Evolutionary conservation across 2,797 vertebrate species (phyloP).

Genomic region (Sebastes reedi): DNA sequence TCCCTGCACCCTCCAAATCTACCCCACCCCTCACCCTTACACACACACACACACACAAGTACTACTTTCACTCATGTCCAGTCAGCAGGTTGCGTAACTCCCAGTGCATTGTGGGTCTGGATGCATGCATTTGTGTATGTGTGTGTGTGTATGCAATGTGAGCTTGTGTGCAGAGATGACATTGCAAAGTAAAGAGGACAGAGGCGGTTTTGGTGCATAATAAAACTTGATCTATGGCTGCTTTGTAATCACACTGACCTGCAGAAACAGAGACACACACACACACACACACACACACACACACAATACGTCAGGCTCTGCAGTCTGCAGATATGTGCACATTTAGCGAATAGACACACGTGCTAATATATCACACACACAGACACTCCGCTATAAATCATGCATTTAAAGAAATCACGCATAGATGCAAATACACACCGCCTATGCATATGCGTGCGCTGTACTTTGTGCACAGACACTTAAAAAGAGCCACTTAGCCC

Average conservation of each 20-base stretch:
- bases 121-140: conserved; percentile 49
- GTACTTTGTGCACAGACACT: conserved; percentile 29
- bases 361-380: conserved; percentile 14
- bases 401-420: conserved; percentile 50
- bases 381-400: conserved; percentile 57
- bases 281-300: conserved; percentile 14
- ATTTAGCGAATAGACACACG: conserved; percentile 35
- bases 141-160: conserved; percentile 44
- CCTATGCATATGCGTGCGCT: background rate
- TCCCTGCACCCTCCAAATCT: conserved; percentile 35
- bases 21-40: conserved; percentile 42
- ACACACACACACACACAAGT: conserved; percentile 6
- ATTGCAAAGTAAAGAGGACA: conserved; percentile 76
- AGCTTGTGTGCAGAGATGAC: conserved; percentile 71
- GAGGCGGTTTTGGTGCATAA: conserved; percentile 80
- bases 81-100: conserved; percentile 79
- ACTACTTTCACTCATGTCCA: conserved; percentile 69
- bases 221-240: conserved; percentile 82
- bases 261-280: conserved; percentile 30
- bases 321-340: conserved; percentile 53
- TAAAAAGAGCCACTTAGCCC: conserved; percentile 59
- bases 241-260: conserved; percentile 72
- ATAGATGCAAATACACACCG: conserved; percentile 16
- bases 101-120: conserved; percentile 70
- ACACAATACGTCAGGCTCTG: conserved; percentile 36